Evolutionary conservation across 2,113 vertebrate genomes (phyloP).

Genomic region (Myotis yumanensis): DNA sequence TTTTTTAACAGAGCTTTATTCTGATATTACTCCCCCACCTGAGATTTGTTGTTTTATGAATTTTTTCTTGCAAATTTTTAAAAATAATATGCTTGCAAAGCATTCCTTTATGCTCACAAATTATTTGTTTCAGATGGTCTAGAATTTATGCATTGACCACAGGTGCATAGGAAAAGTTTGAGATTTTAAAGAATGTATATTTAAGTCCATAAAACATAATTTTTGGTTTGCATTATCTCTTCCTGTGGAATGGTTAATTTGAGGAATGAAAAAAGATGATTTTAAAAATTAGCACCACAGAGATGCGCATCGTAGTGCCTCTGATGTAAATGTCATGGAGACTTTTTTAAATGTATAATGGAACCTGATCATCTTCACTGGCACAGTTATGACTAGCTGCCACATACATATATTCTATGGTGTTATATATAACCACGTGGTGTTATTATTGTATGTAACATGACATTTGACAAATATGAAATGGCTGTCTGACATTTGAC

Average conservation of each 20-base stretch:
- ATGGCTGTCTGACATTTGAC: conserved; percentile 67
- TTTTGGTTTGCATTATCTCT: conserved; percentile 29
- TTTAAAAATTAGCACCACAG: conserved; percentile 49
- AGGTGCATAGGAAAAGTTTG: neutral
- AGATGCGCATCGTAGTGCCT: neutral
- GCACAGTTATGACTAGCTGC: conserved; percentile 59
- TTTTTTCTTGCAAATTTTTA: conserved; percentile 26
- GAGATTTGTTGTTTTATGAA: neutral
- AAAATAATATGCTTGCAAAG: neutral
- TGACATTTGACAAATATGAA: conserved; percentile 68
- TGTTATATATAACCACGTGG: conserved; percentile 48
- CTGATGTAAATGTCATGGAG: conserved; percentile 49
- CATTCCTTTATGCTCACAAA: neutral
- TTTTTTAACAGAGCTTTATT: neutral
- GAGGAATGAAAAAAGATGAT: neutral
- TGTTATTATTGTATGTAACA: conserved; percentile 62
- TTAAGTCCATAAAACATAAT: neutral
- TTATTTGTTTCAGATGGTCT: conserved; percentile 39
- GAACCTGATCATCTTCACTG: conserved; percentile 53
- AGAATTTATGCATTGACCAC: neutral
- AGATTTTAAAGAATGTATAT: neutral
- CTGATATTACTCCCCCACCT: neutral
- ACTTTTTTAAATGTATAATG: conserved; percentile 48
- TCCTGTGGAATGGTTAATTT: conserved; percentile 29
- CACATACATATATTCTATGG: conserved; percentile 58